Conservation (phyloP, 30 jellyfish, hydroid and myxozoan species). For the Sanderia malayensis region DNA sequence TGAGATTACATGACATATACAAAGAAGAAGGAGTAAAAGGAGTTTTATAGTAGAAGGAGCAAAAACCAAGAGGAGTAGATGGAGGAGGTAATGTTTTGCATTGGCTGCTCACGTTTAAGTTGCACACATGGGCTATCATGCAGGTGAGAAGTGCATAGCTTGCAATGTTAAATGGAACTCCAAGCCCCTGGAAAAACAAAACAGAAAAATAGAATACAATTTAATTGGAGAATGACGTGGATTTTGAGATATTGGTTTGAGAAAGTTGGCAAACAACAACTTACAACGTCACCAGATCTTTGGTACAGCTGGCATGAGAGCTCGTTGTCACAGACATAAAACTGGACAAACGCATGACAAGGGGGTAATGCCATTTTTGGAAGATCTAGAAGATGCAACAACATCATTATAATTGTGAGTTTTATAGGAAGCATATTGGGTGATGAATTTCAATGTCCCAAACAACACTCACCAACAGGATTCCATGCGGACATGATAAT, state of each 20-base stretch:
- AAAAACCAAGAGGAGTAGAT: too few species aligned
- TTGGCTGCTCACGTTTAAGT: constrained; percentile 82
- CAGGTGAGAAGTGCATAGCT: constrained; percentile 89
- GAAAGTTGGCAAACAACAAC: constrained; percentile 1
- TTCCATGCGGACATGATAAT: constrained; percentile 99
- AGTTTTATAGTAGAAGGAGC: too few species aligned
- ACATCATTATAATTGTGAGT: not conserved
- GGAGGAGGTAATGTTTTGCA: too few species aligned
- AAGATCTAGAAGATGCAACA: constrained; percentile 45
- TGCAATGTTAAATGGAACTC: constrained; percentile 97
- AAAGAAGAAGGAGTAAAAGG: too few species aligned
- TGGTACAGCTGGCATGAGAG: constrained; percentile 97
- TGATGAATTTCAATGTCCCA: too few species aligned
- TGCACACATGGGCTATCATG: constrained; percentile 91
- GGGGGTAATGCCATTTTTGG: constrained; percentile 98
- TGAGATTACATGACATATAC: too few species aligned
- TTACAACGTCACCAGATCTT: constrained; percentile 93
- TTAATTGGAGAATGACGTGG: too few species aligned
- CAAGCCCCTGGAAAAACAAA: constrained; percentile 79
- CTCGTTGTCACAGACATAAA: constrained; percentile 90
- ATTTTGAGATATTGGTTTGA: not conserved
- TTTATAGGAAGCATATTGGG: too few species aligned
- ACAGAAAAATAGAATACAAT: not conserved
- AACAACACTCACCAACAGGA: constrained; percentile 76
- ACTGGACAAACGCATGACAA: constrained; percentile 91